A percentile compares a stretch with the other conserved stretches of the same genome.
These are phyloP conservation scores for Cromileptes altivelis DNA, from an alignment of 2,113 vertebrate genomes.

Conservation along the genomic window DNA sequence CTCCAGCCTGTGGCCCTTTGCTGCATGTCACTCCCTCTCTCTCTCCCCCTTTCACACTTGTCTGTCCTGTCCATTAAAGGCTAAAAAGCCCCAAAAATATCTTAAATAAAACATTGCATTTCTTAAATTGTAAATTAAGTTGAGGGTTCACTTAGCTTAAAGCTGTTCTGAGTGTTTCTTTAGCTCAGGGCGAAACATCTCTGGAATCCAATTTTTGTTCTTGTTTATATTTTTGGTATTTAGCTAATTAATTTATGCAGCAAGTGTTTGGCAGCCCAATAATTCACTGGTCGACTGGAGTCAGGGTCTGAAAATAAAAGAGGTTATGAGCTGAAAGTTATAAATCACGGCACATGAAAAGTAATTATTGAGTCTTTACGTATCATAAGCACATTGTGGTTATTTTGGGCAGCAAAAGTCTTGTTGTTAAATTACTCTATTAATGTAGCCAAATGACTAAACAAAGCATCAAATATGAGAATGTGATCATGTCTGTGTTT, in stretches of 20 bases:
- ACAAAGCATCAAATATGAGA: not conserved
- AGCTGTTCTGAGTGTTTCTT: not conserved
- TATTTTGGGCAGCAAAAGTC: not conserved
- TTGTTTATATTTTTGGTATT: conserved; percentile 5
- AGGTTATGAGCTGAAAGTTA: conserved; percentile 6
- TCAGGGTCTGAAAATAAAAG: not conserved
- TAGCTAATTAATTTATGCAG: conserved; percentile 8
- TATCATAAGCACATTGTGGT: not conserved
- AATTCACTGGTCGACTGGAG: not conserved
- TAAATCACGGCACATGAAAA: not conserved
- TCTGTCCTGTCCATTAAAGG: no score
- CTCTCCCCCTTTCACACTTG: no score
- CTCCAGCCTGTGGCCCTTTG: no score
- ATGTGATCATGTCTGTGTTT: conserved; percentile 36
- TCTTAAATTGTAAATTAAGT: not conserved
- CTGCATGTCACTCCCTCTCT: no score
- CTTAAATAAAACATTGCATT: no score
- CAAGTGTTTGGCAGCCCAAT: not conserved
- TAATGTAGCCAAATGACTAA: not conserved
- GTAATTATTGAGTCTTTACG: not conserved
- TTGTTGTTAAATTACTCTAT: not conserved
- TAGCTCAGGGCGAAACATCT: not conserved
- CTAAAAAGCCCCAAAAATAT: no score
- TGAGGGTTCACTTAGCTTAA: not conserved
- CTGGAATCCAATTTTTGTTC: not conserved